Evolutionary conservation across 2,888 invertebrate species (phyloP).

Genomic region (Halocaridina rubra): DNA sequence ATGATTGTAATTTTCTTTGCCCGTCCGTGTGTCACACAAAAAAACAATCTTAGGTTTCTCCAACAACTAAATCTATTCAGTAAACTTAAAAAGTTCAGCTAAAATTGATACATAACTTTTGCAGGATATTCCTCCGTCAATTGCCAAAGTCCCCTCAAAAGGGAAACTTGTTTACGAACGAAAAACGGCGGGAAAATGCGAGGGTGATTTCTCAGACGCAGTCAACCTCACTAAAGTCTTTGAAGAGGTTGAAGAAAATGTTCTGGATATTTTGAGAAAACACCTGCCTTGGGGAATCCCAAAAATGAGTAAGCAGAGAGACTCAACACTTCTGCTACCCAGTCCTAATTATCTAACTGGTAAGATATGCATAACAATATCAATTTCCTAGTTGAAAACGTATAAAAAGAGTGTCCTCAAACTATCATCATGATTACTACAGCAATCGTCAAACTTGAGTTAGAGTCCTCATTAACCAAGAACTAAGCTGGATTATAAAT

Average conservation of each 20-base stretch:
- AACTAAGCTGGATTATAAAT: too few relatives aligned
- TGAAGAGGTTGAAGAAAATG: conserved; percentile 21
- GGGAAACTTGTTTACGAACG: background rate
- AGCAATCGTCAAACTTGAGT: too few relatives aligned
- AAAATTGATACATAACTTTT: background rate
- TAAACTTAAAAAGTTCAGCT: too few relatives aligned
- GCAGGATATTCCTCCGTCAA: conserved; percentile 30
- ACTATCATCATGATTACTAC: too few relatives aligned
- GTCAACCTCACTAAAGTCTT: background rate
- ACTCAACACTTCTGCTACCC: background rate
- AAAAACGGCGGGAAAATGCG: too few relatives aligned
- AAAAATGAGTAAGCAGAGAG: background rate
- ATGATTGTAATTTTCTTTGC: too few relatives aligned
- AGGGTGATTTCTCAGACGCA: conserved; percentile 13
- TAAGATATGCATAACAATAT: background rate
- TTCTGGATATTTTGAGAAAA: background rate
- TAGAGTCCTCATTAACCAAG: too few relatives aligned
- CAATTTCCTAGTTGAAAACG: too few relatives aligned
- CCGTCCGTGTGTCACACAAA: too few relatives aligned
- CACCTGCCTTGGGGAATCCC: conserved; percentile 44
- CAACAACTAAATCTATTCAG: too few relatives aligned
- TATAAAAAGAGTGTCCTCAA: too few relatives aligned
- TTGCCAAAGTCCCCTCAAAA: background rate
- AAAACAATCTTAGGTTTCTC: too few relatives aligned
- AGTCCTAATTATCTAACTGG: conserved; percentile 29